Conservation (phyloP, 1,140 invertebrate genomes). For the Pseudachorutes palmiensis region DNA sequence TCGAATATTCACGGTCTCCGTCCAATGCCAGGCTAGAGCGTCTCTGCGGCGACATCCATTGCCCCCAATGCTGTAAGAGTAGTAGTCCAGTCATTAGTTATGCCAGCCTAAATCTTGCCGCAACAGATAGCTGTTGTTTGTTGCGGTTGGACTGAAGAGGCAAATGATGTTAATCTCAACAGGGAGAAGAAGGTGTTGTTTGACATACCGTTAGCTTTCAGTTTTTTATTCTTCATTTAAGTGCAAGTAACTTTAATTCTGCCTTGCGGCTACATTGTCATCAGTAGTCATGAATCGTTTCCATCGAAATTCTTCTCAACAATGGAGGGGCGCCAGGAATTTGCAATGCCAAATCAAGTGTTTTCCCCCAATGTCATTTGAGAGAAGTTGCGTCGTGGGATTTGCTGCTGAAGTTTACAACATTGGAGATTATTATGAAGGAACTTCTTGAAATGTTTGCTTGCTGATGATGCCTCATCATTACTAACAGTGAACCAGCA, state of each 20-base stretch:
- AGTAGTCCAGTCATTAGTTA: not conserved
- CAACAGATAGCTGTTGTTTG: not conserved
- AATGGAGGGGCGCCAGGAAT: not conserved
- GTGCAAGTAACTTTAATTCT: not conserved
- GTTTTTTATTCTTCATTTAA: not conserved
- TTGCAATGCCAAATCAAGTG: conserved; percentile 1
- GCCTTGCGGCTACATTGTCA: not conserved
- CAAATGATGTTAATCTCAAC: not conserved
- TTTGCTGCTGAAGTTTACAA: too few species aligned
- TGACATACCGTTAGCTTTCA: not conserved
- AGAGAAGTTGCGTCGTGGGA: too few species aligned
- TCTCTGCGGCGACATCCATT: too few species aligned
- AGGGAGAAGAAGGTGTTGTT: not conserved
- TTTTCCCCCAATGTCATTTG: not conserved
- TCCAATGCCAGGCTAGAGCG: too few species aligned
- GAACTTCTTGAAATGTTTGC: too few species aligned
- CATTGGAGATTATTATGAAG: too few species aligned
- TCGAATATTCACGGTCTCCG: too few species aligned
- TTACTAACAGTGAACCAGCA: too few species aligned
- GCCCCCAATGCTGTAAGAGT: too few species aligned
- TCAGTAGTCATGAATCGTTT: not conserved
- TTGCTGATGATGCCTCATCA: too few species aligned
- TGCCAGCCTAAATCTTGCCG: too few species aligned
- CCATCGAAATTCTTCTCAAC: too few species aligned
- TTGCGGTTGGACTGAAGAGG: not conserved